Evolutionary conservation across 2,888 invertebrate species (phyloP).

Genomic region (Rhamphomyia laevipes): DNA sequence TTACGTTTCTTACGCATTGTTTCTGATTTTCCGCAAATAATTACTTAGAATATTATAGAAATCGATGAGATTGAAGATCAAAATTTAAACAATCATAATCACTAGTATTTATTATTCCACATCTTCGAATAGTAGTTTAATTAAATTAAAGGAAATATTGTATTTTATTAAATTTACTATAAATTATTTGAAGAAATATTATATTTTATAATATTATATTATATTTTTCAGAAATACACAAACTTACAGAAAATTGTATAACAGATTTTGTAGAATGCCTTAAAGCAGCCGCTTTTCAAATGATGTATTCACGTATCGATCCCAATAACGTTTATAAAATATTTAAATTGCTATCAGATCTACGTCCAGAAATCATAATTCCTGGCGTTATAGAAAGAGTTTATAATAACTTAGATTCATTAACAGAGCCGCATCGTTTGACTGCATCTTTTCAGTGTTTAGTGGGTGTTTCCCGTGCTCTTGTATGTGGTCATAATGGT

Average conservation of each 20-base stretch:
- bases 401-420: slow-evolving; percentile 66
- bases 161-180: no score
- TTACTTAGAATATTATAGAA: no score
- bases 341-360: slow-evolving; percentile 60
- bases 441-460: slow-evolving; percentile 61
- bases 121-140: no score
- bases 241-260: slow-evolving; percentile 67
- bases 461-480: slow-evolving; percentile 53
- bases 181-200: no score
- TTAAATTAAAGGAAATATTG: no score
- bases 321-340: slow-evolving; percentile 51
- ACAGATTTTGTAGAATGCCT: slow-evolving; percentile 68
- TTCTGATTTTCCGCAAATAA: no score
- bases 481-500: slow-evolving; percentile 40
- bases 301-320: slow-evolving; percentile 65
- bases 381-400: slow-evolving; percentile 73
- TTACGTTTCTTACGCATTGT: no score
- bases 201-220: no score
- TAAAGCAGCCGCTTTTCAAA: slow-evolving; percentile 60
- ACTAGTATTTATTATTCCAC: no score
- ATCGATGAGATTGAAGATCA: no score
- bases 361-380: slow-evolving; percentile 72
- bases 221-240: slow-evolving; percentile 47
- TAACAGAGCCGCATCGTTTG: slow-evolving; percentile 79
- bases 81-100: no score